Base-by-base conservation (phyloP, 1,140 invertebrate genomes). In the Protaetia brevitarsis region DNA sequence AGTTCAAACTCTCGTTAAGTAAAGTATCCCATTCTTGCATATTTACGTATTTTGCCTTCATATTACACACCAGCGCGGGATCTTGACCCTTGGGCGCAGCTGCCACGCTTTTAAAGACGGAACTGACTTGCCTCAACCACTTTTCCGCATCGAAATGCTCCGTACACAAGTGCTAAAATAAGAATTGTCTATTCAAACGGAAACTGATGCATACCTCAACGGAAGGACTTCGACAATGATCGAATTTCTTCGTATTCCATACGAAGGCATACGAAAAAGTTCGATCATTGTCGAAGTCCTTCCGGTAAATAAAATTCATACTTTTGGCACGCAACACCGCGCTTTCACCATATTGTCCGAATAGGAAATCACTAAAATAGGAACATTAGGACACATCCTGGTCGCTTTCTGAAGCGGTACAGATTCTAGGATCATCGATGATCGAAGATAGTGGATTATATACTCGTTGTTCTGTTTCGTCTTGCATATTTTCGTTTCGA, bases 261-360 rank as follows among this genome's bases (percentile, higher is more conserved):
- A n/a, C n/a, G n/a, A n/a, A n/a, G n/a, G n/a, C n/a, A n/a, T n/a
- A n/a, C n/a, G n/a, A n/a, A n/a, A n/a, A n/a, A n/a, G n/a, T n/a
- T n/a, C n/a, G n/a, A n/a, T n/a, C n/a, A n/a, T n/a, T n/a, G 23
- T 62, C 30, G 57, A 59, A 59, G 16, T 59, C 59, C 16, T 36
- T 10, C 57, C 61, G 45, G 45, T 62, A 59, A 62, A 58, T 6
- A 69, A 67, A 58, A 60, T 68, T 70, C 68, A 74, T 81, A 86
- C 86, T 77, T 84, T 74, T 28, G 87, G 88, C 30, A 89, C 82
- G 69, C 80, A 84, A 74, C 87, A 89, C 37, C 85, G 77, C 1
- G 85, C 87, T 73, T 84, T 86, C 1, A 89, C 76, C 61, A 79
- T 77, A 51, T 79, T 82, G 69, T 85, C 82, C 8, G 80, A 81